A percentile compares a stretch with the other conserved stretches of the same genome.
phyloP scores from a whole-genome alignment of 2,113 vertebrate species.

The Falco punctatus region DNA sequence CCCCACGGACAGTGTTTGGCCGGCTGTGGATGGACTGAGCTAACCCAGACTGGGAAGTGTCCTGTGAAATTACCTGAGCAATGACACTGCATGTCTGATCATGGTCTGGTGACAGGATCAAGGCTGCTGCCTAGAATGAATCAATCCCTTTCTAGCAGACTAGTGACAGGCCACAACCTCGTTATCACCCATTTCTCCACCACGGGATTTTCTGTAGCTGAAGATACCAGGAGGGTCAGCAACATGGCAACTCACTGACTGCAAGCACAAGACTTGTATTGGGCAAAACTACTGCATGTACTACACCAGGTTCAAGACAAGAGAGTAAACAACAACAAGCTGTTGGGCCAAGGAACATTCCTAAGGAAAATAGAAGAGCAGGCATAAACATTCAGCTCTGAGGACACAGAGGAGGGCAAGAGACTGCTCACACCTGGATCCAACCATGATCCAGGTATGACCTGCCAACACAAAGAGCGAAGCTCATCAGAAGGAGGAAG shows the following conservation, averaged over 20 bases:
- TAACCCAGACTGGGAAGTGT: not conserved
- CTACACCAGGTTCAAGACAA: not conserved
- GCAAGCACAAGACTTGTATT: not conserved
- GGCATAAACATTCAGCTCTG: not conserved
- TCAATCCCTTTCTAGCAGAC: not conserved
- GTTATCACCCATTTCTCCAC: not conserved
- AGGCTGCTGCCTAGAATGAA: not conserved
- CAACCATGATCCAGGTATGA: not conserved
- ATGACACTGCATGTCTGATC: not conserved
- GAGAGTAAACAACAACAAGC: not conserved
- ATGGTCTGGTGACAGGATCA: not conserved
- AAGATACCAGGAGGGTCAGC: not conserved
- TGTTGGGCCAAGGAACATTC: not conserved
- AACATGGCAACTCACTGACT: not conserved
- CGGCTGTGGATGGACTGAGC: not conserved
- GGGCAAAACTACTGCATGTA: not conserved
- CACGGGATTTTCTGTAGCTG: not conserved
- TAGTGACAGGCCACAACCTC: not conserved
- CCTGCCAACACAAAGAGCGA: not conserved
- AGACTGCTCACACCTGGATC: not conserved
- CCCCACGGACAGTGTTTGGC: not conserved
- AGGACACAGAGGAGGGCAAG: not conserved
- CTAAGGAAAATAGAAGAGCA: not conserved
- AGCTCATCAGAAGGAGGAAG: not conserved
- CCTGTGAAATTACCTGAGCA: not conserved